Conservation (phyloP, 1,140 invertebrate species). For the Drosophila pseudoananassae region DNA sequence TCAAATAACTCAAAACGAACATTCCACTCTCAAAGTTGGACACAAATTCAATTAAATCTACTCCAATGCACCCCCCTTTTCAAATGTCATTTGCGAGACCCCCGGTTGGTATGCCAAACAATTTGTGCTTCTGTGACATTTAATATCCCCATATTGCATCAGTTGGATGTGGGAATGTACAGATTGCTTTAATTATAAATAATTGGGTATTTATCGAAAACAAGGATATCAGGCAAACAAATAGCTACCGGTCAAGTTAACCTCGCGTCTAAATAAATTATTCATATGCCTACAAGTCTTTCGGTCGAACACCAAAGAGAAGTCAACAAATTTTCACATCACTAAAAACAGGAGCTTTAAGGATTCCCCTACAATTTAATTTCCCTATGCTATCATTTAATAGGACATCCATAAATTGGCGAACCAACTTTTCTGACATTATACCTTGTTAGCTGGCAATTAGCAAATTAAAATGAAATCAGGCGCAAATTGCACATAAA, state of each 20-base stretch:
- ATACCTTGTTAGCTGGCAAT: slow-evolving; percentile 10
- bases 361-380: too few species aligned
- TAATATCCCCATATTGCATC: not conserved
- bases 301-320: not conserved
- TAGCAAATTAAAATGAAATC: slow-evolving; percentile 34
- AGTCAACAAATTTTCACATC: not conserved
- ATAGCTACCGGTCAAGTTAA: slow-evolving; percentile 1
- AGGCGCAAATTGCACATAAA: slow-evolving; percentile 39
- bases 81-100: not conserved
- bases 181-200: slow-evolving; percentile 21
- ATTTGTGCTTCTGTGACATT: slow-evolving; percentile 5
- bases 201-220: slow-evolving; percentile 31
- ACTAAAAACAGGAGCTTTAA: not conserved
- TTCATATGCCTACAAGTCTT: not conserved
- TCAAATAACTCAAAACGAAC: not conserved
- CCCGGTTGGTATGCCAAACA: not conserved
- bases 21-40: not conserved
- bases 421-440: not conserved
- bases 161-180: not conserved
- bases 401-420: not conserved
- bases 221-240: slow-evolving; percentile 42
- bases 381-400: not conserved
- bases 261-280: slow-evolving; percentile 7
- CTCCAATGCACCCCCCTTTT: not conserved
- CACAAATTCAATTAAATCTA: slow-evolving; percentile 11